A percentile compares a stretch with the other conserved stretches of the same genome.
These are phyloP conservation scores for rat (Rattus norvegicus) DNA, from an alignment of 2,113 vertebrate genomes.

Conservation along the genomic window DNA sequence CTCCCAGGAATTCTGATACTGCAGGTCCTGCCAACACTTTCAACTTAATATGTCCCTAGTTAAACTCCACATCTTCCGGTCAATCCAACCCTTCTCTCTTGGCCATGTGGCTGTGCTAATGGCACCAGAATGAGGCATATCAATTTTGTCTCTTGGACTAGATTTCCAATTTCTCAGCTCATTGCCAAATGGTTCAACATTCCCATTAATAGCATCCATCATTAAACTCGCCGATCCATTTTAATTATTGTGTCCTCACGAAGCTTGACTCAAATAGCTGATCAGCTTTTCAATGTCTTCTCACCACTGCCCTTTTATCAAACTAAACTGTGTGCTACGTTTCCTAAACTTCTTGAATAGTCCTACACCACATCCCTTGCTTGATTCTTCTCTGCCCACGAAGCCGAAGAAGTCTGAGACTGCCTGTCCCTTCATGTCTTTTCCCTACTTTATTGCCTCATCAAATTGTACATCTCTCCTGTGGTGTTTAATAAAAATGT, in stretches of 20 bases:
- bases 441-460: neutral
- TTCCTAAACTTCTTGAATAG: neutral
- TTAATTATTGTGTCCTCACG: neutral
- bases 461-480: neutral
- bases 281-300: neutral
- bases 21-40: slow-evolving; percentile 31
- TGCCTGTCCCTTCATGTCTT: neutral
- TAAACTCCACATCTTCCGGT: slow-evolving; percentile 27
- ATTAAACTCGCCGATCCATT: slow-evolving; percentile 4
- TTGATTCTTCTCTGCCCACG: neutral
- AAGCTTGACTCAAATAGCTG: neutral
- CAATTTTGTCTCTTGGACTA: slow-evolving; percentile 3
- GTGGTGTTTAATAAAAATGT: neutral
- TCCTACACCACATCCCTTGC: neutral
- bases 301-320: neutral
- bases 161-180: neutral
- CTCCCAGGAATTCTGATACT: neutral
- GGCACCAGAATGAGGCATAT: slow-evolving; percentile 31
- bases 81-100: neutral
- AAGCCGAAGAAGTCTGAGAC: neutral
- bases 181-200: neutral
- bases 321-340: neutral
- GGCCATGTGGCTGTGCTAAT: neutral
- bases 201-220: neutral
- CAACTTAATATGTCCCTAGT: slow-evolving; percentile 24